Evolutionary conservation across 1,140 invertebrate genomes (phyloP).

Genomic region (Parasteatoda tepidariorum): DNA sequence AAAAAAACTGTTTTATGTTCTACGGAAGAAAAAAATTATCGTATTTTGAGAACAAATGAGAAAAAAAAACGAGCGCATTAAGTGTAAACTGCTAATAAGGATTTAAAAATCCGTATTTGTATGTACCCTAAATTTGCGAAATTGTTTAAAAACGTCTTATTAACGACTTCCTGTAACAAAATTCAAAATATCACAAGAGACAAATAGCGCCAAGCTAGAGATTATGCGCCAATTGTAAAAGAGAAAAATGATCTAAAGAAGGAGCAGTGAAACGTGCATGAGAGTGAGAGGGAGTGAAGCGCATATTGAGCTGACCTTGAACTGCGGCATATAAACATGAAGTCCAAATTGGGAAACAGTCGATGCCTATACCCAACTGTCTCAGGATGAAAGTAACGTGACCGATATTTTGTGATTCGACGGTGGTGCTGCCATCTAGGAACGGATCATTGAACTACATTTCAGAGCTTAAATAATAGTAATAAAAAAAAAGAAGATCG

Average conservation of each 20-base stretch:
- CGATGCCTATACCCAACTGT: conserved; percentile 45
- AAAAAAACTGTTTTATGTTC: no score
- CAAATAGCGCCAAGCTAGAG: no score
- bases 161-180: no score
- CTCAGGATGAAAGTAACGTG: conserved; percentile 9
- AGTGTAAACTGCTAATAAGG: no score
- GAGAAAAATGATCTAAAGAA: not conserved
- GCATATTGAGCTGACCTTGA: conserved; percentile 54
- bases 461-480: not conserved
- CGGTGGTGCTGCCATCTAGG: conserved; percentile 50
- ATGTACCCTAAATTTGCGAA: no score
- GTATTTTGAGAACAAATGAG: no score
- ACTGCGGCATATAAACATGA: conserved; percentile 59
- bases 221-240: not conserved
- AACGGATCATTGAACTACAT: no score
- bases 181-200: no score
- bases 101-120: no score
- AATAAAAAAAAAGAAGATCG: not conserved
- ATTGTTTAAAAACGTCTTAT: no score
- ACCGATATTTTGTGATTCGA: not conserved
- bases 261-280: conserved; percentile 22
- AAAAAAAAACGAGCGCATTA: no score
- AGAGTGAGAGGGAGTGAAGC: conserved; percentile 3
- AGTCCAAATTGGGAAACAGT: conserved; percentile 38
- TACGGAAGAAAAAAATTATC: no score